A percentile compares a stretch with the other conserved stretches of the same genome.
These are phyloP conservation scores for Volucella bombylans DNA, from an alignment of 2,888 invertebrate species.

Conservation along the genomic window DNA sequence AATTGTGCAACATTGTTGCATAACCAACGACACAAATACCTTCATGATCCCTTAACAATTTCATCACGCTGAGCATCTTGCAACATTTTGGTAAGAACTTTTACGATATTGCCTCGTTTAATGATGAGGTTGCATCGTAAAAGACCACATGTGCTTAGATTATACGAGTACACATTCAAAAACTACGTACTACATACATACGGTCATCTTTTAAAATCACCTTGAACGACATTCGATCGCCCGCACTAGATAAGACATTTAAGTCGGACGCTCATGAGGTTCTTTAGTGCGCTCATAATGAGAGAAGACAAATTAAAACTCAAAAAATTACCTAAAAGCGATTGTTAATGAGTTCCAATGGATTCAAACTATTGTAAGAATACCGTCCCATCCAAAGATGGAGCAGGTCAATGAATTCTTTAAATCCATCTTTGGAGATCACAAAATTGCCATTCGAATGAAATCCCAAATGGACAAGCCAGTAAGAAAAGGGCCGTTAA, in stretches of 20 bases:
- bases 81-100: conserved; percentile 34
- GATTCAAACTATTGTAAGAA: neutral
- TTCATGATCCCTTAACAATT: conserved; percentile 56
- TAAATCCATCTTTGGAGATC: conserved; percentile 31
- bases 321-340: conserved; percentile 36
- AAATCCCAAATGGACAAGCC: conserved; percentile 20
- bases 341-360: conserved; percentile 46
- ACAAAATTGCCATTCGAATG: conserved; percentile 8
- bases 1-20: conserved; percentile 61
- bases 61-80: conserved; percentile 33
- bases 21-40: conserved; percentile 21
- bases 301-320: conserved; percentile 16
- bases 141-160: conserved; percentile 16
- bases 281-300: conserved; percentile 38
- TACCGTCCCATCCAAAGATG: neutral
- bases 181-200: neutral
- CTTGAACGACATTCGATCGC: conserved; percentile 54
- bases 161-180: conserved; percentile 19
- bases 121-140: conserved; percentile 27
- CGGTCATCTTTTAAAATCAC: conserved; percentile 40
- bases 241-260: conserved; percentile 45
- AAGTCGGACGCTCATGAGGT: conserved; percentile 34
- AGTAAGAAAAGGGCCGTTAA: conserved; percentile 11
- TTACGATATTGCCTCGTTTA: conserved; percentile 51
- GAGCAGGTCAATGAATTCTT: conserved; percentile 48